Evolutionary conservation across 1,140 invertebrate species (phyloP), one percentile per base, ranked within the genome.

Genomic region (Callitettix versicolor): DNA sequence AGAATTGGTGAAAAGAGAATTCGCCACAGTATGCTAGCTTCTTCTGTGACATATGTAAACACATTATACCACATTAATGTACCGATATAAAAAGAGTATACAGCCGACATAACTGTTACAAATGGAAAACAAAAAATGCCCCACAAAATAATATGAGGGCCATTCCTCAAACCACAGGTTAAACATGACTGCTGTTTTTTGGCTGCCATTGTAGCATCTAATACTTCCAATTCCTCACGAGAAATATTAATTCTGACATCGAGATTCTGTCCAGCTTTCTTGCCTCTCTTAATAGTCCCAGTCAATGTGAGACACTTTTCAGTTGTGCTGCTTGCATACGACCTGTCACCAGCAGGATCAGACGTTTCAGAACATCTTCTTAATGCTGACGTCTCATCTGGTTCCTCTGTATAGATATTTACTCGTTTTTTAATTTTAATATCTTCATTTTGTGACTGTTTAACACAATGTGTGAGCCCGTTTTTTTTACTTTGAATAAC

Each of bases 21-120:
- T 64, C 76, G 78, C 59, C 76, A 76, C 21, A 78, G 65, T 58
- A 78, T 76, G 33, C 74, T 79, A 59, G 79, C 77, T 60, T 85
- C 81, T 64, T 85, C 81, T 63, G 79, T 81, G 58, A 82, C 77
- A 69, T 80, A 80, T 48, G 79, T 75, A 63, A 84, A 82, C 55
- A 85, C 76, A 64, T 86, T 87, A 64, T 86, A 86, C 84, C 84
- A 86, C 36, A 83, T 84, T 58, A 85, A 69, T 1, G 83, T 84
- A 30, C 84, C 84, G 58, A 84, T 78, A 62, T 86, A 86, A 67
- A 88, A 86, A 3, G 82, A 81, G 62, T 85, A 82, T 30, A 76
- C 65, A 14, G 76, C 67, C 17, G 84, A 82, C 44, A 82, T 68
- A 18, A 79, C 55, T 22, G 79, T 74, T 15, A 83, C 77, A 68